These are phyloP conservation scores for Phymorhynchus buccinoides DNA, from an alignment of 1,140 invertebrate genomes.

Conservation along the genomic window DNA sequence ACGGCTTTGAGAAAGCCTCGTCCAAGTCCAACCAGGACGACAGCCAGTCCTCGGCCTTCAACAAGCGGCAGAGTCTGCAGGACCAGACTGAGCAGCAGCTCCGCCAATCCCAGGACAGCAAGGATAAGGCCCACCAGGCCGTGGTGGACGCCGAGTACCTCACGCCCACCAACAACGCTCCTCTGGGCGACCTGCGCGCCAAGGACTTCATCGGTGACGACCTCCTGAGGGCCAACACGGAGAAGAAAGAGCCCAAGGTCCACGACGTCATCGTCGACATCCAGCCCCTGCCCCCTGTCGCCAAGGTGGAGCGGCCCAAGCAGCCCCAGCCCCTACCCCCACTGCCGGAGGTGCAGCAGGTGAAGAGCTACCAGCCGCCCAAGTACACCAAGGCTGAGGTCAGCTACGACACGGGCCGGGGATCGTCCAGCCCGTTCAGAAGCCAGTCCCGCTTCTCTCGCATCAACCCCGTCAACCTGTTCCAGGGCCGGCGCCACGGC, in stretches of 20 bases:
- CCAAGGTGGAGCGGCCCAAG: conserved; percentile 36
- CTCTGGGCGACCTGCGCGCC: conserved; percentile 22
- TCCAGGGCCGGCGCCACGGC: neutral
- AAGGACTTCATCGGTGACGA: neutral
- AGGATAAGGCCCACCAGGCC: neutral
- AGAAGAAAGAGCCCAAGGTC: neutral
- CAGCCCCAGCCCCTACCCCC: neutral
- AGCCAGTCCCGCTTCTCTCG: conserved; percentile 2
- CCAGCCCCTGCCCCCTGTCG: neutral
- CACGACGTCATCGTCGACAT: conserved; percentile 38
- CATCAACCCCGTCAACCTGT: neutral
- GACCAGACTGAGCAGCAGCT: neutral
- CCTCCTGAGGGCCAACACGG: neutral
- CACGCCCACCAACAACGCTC: neutral
- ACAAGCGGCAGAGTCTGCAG: conserved; percentile 20
- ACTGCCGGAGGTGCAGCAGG: conserved; percentile 30
- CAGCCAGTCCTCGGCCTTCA: conserved; percentile 25
- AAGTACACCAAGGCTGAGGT: conserved; percentile 42
- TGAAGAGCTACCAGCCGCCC: conserved; percentile 25
- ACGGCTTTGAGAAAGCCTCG: neutral
- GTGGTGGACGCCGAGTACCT: neutral
- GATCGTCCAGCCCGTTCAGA: conserved; percentile 1
- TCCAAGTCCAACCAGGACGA: conserved; percentile 9
- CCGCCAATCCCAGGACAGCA: neutral
- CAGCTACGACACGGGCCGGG: conserved; percentile 30